Evolutionary conservation across 2,113 vertebrate genomes (phyloP), one percentile per base, ranked within the genome.

Genomic region (Eubucco bourcierii): DNA sequence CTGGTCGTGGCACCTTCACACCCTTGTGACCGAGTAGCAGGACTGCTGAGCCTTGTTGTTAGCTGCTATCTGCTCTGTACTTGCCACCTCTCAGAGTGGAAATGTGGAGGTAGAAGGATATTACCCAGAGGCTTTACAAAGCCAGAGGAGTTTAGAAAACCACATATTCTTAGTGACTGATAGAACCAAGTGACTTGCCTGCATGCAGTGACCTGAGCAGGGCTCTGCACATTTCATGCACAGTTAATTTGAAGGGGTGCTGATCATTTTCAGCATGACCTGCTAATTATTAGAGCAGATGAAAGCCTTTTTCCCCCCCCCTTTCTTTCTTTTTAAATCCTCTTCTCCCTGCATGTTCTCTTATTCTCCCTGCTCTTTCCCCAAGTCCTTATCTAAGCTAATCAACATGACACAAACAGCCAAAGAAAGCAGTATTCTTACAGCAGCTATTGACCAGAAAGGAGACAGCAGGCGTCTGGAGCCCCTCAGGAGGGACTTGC

Each of bases 241-340:
- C 91, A 82, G 91, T 91, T 87, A 91, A 85, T n/a, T 89, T 91
- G 46, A 90, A 95, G 94, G 67, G 95, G 90, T 96, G 94, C 81
- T 94, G 87, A 95, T 92, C 47, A 66, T 61, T 94, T 94, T 90
- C 92, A 93, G 90, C 67, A 56, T 96, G 96, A 92, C 95, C 94
- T 95, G 91, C 95, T 94, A 94, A 94, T 95, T 96, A 92, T 60
- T 91, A 90, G 84, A 96, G 71, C 89, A 96, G 56, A 92, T 96
- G 84, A 94, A 96, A 94, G 87, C 28, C 8, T 20, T 20, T 33
- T 70, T 24, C 6, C 4, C 21, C 3, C 6, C 10, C 11, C 37
- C 37, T 13, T 15, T 17, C 8, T 3, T 1, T 6, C 44, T 59
- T 80, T 81, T 82, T 84, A 78, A 93, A 77, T 88, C 92, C 83